A percentile compares a stretch with the other conserved stretches of the same genome.
Evolutionary conservation across 2,797 vertebrate species (phyloP).

Genomic region (Falco novaeseelandiae): DNA sequence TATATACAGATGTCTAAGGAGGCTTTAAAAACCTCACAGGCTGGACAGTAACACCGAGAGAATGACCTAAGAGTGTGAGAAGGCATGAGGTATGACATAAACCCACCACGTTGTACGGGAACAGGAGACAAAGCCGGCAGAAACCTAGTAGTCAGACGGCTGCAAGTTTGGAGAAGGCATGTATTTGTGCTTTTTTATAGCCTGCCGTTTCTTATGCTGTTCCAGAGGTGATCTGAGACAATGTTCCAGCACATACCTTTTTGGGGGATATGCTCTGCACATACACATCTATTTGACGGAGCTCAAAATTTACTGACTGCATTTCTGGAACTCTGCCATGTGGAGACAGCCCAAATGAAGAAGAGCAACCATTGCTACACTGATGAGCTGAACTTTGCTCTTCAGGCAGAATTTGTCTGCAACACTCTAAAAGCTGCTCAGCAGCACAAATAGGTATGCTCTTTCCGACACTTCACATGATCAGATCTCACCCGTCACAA

Average conservation of each 20-base stretch:
- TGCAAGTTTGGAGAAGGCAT: background rate
- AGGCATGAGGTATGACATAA: fast-evolving
- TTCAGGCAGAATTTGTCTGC: background rate
- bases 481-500: background rate
- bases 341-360: background rate
- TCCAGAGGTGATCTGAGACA: background rate
- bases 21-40: background rate
- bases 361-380: fast-evolving
- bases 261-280: background rate
- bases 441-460: background rate
- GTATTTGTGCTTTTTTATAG: background rate
- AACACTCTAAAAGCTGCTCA: background rate
- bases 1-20: background rate
- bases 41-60: fast-evolving
- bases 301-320: background rate
- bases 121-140: background rate
- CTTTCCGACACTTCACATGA: background rate
- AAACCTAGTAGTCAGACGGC: background rate
- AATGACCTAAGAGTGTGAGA: fast-evolving
- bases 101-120: background rate
- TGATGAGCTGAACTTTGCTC: background rate
- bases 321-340: background rate
- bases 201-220: background rate
- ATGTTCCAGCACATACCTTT: background rate
- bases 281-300: background rate